These are phyloP conservation scores for Virgularia gustaviana DNA, from an alignment of 92 coral and sea anemone genomes.

Conservation along the genomic window DNA sequence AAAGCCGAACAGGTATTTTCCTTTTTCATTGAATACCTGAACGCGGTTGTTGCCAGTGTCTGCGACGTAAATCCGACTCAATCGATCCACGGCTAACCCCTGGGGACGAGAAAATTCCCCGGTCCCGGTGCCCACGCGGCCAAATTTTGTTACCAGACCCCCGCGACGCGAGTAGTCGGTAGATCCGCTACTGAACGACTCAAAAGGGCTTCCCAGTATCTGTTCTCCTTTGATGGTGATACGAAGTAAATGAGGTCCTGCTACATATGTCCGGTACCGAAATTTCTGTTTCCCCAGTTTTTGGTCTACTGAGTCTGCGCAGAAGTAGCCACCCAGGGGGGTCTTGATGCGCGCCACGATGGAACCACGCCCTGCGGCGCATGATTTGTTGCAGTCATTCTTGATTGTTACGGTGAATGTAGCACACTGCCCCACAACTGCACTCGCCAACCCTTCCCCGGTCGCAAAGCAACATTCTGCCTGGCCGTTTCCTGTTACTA, in stretches of 20 bases:
- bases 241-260: constrained; percentile 25
- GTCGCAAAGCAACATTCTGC: constrained; percentile 27
- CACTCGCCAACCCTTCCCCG: constrained; percentile 7
- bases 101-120: constrained; percentile 26
- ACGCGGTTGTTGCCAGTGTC: constrained; percentile 28
- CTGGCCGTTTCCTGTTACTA: constrained; percentile 20
- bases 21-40: constrained; percentile 26
- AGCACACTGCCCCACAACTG: constrained; percentile 14
- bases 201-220: constrained; percentile 35
- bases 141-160: constrained; percentile 20
- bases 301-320: constrained; percentile 15
- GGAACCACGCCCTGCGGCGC: constrained; percentile 6
- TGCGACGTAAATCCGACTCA: constrained; percentile 28
- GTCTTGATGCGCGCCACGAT: constrained; percentile 21
- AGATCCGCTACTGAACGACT: constrained; percentile 23
- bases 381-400: constrained; percentile 8
- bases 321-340: constrained; percentile 21
- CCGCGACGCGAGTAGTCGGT: constrained; percentile 37
- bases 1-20: constrained; percentile 16
- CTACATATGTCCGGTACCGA: constrained; percentile 24
- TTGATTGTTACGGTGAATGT: constrained; percentile 23
- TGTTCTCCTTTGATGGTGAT: constrained; percentile 31
- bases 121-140: background rate
- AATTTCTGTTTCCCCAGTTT: constrained; percentile 23
- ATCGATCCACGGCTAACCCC: constrained; percentile 27